phyloP scores from a whole-genome alignment of 2,888 invertebrate species.

The Mimachlamys varia region DNA sequence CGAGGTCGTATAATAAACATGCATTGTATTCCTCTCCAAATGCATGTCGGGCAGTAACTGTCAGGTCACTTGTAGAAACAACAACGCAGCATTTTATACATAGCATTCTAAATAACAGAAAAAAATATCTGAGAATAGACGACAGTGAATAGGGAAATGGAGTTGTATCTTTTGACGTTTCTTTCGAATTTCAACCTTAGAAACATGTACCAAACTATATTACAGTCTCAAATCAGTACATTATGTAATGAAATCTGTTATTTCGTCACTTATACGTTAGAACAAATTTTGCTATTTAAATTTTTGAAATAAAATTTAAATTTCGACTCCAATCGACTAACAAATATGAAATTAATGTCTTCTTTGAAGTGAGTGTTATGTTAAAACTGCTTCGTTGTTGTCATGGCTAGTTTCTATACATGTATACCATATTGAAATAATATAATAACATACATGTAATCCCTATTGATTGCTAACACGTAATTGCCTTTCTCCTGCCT shows the following conservation, averaged over 20 bases:
- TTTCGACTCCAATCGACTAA: too few relatives aligned
- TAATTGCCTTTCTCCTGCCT: neutral
- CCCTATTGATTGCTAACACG: neutral
- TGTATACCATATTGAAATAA: neutral
- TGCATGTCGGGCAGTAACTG: neutral
- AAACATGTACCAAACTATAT: too few relatives aligned
- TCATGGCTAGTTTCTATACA: neutral
- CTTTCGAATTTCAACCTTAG: too few relatives aligned
- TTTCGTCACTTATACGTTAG: too few relatives aligned
- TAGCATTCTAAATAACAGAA: neutral
- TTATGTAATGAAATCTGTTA: too few relatives aligned
- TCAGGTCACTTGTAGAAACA: neutral
- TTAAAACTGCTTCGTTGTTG: neutral
- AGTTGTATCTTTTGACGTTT: too few relatives aligned
- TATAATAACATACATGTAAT: neutral
- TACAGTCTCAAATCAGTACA: too few relatives aligned
- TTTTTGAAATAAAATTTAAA: too few relatives aligned
- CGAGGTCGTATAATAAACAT: conserved; percentile 17
- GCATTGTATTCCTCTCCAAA: neutral
- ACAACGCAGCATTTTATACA: neutral
- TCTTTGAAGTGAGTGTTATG: neutral
- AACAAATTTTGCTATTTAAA: too few relatives aligned
- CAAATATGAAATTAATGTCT: too few relatives aligned
- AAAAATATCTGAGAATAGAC: neutral
- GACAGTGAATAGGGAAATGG: too few relatives aligned